Evolutionary conservation across 2,888 invertebrate genomes (phyloP).

Genomic region (Oligia fasciuncula): DNA sequence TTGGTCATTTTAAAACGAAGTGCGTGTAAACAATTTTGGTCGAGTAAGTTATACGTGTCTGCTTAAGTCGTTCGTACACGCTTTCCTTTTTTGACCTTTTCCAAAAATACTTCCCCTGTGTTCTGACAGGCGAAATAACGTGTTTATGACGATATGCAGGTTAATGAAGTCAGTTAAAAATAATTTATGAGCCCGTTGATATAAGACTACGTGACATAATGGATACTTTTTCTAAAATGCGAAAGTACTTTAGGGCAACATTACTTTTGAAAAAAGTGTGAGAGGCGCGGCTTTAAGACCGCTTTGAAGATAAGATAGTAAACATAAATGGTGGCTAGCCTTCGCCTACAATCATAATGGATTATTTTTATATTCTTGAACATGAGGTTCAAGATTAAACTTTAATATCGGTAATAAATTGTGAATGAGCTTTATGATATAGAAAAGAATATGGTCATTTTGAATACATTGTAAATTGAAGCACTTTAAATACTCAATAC

Average conservation of each 20-base stretch:
- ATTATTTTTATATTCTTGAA: slow-evolving; percentile 54
- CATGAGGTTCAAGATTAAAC: slow-evolving; percentile 49
- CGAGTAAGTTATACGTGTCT: slow-evolving; percentile 43
- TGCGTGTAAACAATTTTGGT: slow-evolving; percentile 55
- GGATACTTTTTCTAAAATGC: slow-evolving; percentile 62
- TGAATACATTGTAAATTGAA: slow-evolving; percentile 27
- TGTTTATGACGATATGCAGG: slow-evolving; percentile 69
- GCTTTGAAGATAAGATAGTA: slow-evolving; percentile 51
- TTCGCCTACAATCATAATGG: slow-evolving; percentile 53
- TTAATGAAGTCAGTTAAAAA: slow-evolving; percentile 69
- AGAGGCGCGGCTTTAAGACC: slow-evolving; percentile 38
- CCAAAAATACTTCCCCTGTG: slow-evolving; percentile 70
- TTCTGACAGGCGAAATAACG: slow-evolving; percentile 70
- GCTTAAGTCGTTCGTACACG: slow-evolving; percentile 59
- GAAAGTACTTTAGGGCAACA: slow-evolving; percentile 38
- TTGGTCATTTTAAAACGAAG: slow-evolving; percentile 47
- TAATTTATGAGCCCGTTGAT: slow-evolving; percentile 59
- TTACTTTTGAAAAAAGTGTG: slow-evolving; percentile 40
- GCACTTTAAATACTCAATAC: no score
- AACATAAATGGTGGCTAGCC: slow-evolving; percentile 38
- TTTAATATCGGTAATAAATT: slow-evolving; percentile 56
- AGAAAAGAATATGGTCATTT: slow-evolving; percentile 26
- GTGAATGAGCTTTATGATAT: slow-evolving; percentile 30
- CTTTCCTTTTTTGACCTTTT: slow-evolving; percentile 87
- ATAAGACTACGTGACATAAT: slow-evolving; percentile 65